Conservation (phyloP, 2,888 invertebrate species). For the Hydriomena furcata region DNA sequence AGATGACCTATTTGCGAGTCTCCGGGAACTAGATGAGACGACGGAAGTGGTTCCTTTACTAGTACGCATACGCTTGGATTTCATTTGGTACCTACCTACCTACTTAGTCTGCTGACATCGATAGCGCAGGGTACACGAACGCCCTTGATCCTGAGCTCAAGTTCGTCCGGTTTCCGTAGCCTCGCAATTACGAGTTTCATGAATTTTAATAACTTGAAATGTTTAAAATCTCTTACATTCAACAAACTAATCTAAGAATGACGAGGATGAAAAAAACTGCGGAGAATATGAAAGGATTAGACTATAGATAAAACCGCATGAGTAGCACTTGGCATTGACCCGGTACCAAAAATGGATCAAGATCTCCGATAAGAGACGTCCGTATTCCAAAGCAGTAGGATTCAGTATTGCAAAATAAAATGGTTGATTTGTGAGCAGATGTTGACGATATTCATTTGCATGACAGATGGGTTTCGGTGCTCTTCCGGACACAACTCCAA, state of each 20-base stretch:
- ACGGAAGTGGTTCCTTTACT: conserved; percentile 46
- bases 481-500: too few relatives aligned
- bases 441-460: conserved; percentile 43
- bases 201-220: conserved; percentile 1
- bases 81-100: conserved; percentile 14
- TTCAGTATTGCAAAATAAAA: conserved; percentile 24
- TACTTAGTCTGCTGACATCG: conserved; percentile 19
- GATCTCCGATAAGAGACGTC: conserved; percentile 27
- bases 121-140: conserved; percentile 22
- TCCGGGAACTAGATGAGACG: conserved; percentile 53
- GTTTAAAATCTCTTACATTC: too few relatives aligned
- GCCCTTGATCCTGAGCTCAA: conserved; percentile 35
- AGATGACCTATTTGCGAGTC: conserved; percentile 57
- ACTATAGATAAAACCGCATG: neutral
- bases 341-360: conserved; percentile 44
- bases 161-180: conserved; percentile 25
- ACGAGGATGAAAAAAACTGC: too few relatives aligned
- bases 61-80: conserved; percentile 34
- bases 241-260: neutral
- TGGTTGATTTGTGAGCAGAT: conserved; percentile 43
- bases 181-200: conserved; percentile 22
- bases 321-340: conserved; percentile 54
- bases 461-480: conserved; percentile 51
- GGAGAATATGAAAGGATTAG: neutral
- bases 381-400: conserved; percentile 32